Percentiles rank a stretch among this genome's conserved stretches.
Evolutionary conservation across 2,888 invertebrate species (phyloP).

Genomic region (Caenorhabditis drosophilae): DNA sequence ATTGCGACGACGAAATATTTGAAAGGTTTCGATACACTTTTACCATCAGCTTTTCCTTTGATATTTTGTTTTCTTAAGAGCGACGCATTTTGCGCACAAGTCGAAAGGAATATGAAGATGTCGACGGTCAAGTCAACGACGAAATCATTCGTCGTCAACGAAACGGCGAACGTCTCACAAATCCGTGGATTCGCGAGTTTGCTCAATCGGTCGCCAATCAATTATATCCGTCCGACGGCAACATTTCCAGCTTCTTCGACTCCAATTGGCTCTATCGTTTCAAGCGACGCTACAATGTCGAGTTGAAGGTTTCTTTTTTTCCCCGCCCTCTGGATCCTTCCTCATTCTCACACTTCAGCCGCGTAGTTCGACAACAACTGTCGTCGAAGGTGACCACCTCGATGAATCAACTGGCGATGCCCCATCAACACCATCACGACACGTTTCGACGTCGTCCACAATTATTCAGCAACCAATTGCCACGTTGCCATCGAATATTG

Average conservation of each 20-base stretch:
- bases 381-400: too few species aligned
- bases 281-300: constrained; percentile 21
- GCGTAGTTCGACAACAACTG: too few species aligned
- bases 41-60: constrained; percentile 2
- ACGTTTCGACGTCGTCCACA: too few species aligned
- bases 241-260: constrained; percentile 13
- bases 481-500: too few species aligned
- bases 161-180: constrained; percentile 23
- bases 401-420: too few species aligned
- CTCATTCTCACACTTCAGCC: too few species aligned
- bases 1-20: too few species aligned
- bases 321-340: too few species aligned
- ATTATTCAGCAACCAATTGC: too few species aligned
- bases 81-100: constrained; percentile 17
- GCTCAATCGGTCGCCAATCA: constrained; percentile 11
- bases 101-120: constrained; percentile 20
- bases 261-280: constrained; percentile 32
- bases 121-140: constrained; percentile 16
- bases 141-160: constrained; percentile 17
- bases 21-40: too few species aligned
- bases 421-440: too few species aligned
- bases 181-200: constrained; percentile 34
- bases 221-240: constrained; percentile 9
- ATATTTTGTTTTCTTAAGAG: constrained; percentile 8
- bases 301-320: constrained; percentile 20